Conservation (phyloP, 2,888 invertebrate species). For the Drosophila hamatofila region DNA sequence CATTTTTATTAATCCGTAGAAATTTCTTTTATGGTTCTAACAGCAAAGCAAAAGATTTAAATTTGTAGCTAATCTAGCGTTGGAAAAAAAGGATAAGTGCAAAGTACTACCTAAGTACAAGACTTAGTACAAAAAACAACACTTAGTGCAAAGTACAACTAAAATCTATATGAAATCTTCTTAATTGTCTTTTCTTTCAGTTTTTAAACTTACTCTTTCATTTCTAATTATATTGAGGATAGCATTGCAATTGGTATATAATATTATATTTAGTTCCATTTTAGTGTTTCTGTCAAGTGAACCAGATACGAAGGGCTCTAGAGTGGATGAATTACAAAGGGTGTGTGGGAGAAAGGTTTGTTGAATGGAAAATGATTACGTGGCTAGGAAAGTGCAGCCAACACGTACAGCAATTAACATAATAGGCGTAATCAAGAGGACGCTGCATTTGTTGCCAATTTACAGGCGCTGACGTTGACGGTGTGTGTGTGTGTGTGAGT, state of each 20-base stretch:
- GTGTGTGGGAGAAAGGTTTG: slow-evolving; percentile 16
- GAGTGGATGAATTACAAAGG: slow-evolving; percentile 8
- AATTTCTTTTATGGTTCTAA: too few species aligned
- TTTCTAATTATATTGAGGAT: neutral
- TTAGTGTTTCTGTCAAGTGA: neutral
- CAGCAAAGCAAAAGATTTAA: too few species aligned
- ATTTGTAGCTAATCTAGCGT: too few species aligned
- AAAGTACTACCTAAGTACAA: too few species aligned
- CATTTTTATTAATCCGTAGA: too few species aligned
- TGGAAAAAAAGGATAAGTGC: too few species aligned
- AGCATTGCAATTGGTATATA: neutral
- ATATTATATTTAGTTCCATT: neutral
- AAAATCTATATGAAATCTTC: too few species aligned
- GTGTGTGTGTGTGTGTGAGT: neutral
- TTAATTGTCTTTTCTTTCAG: neutral
- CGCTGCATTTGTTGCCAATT: slow-evolving; percentile 71
- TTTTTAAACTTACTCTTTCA: neutral
- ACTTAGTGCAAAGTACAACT: too few species aligned
- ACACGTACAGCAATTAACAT: slow-evolving; percentile 75
- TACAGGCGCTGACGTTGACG: slow-evolving; percentile 49
- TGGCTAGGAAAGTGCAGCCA: slow-evolving; percentile 38
- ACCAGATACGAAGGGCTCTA: slow-evolving; percentile 16
- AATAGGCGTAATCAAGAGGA: slow-evolving; percentile 69
- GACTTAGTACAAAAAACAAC: too few species aligned
- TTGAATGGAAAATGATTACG: slow-evolving; percentile 54